Conservation (phyloP, 2,113 vertebrate species). For the Colinus virginianus region DNA sequence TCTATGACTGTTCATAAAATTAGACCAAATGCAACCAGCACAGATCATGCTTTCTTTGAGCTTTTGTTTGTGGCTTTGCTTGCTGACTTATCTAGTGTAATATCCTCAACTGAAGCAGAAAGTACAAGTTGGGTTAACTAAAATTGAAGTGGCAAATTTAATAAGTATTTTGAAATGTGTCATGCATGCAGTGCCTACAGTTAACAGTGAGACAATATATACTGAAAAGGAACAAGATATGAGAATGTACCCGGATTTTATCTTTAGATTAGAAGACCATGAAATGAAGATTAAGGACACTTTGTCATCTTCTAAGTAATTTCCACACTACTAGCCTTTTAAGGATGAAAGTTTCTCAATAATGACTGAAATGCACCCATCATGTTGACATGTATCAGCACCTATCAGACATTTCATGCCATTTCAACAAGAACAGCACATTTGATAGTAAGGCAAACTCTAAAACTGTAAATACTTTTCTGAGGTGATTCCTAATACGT, state of each 20-base stretch:
- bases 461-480: background rate
- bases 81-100: background rate
- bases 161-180: background rate
- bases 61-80: background rate
- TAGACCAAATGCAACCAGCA: background rate
- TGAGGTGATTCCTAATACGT: background rate
- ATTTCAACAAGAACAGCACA: background rate
- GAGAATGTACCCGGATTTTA: background rate
- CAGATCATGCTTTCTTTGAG: background rate
- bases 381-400: background rate
- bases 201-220: background rate
- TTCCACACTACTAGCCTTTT: background rate
- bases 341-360: background rate
- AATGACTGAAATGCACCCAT: background rate
- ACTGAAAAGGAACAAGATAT: background rate
- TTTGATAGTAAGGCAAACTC: background rate
- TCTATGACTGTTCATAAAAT: background rate
- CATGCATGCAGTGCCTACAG: background rate
- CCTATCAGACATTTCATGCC: background rate
- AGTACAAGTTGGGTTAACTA: background rate
- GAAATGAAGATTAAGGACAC: background rate
- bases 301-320: background rate
- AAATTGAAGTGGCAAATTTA: conserved; percentile 27
- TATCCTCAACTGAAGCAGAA: background rate
- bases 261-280: background rate